phyloP scores from a whole-genome alignment of 2,113 vertebrate genomes.

The Daubentonia madagascariensis region DNA sequence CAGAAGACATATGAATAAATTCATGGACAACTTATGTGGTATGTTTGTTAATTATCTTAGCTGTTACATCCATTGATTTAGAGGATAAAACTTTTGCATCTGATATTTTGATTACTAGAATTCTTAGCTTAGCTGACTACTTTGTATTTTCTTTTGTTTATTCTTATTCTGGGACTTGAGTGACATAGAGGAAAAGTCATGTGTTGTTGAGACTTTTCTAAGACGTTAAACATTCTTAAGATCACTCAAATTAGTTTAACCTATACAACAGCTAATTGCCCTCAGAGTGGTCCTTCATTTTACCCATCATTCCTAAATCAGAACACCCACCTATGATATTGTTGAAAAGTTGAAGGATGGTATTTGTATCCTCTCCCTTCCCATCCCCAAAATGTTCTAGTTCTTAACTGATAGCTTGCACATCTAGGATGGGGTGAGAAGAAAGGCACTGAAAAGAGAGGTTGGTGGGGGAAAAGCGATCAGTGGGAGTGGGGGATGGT shows the following conservation, averaged over 20 bases:
- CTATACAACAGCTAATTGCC: no score
- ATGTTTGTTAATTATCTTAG: not conserved
- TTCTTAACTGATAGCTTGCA: not conserved
- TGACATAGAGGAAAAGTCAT: not conserved
- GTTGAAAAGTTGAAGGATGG: not conserved
- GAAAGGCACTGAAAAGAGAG: not conserved
- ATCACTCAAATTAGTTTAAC: not conserved
- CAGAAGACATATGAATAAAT: not conserved
- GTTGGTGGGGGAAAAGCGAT: no score
- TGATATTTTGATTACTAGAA: not conserved
- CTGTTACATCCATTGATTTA: not conserved
- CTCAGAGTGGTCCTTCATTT: not conserved
- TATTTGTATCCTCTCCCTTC: not conserved
- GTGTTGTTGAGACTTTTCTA: not conserved
- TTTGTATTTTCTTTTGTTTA: not conserved
- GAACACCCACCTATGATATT: not conserved
- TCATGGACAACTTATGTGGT: not conserved
- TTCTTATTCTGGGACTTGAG: not conserved
- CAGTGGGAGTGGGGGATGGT: not conserved
- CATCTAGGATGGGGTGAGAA: not conserved
- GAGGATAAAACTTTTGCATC: not conserved
- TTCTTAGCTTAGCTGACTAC: not conserved
- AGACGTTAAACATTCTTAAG: not conserved
- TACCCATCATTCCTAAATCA: not conserved
- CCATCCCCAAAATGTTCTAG: not conserved